A percentile compares a stretch with the other conserved stretches of the same genome.
phyloP scores from a whole-genome alignment of 2,113 vertebrate genomes.

The Tringa solitaria region DNA sequence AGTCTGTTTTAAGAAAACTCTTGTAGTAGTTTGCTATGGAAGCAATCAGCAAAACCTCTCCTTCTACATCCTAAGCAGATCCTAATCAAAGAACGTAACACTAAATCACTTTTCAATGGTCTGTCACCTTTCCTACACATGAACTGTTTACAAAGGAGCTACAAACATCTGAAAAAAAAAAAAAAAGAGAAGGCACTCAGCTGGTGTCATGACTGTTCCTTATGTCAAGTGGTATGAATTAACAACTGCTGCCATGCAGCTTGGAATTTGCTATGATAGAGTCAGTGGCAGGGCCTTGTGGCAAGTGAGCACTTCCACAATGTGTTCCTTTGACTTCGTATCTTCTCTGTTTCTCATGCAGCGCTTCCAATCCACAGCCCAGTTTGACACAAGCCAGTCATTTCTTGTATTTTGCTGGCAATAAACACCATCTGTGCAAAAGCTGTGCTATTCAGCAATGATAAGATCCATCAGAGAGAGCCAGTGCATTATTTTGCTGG shows the following conservation, averaged over 20 bases:
- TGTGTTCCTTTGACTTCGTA: not conserved
- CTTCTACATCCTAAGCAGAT: not conserved
- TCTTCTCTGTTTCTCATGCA: not conserved
- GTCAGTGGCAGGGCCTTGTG: not conserved
- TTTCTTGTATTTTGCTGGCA: not conserved
- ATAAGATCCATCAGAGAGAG: not conserved
- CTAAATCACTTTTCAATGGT: not conserved
- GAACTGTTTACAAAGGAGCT: not conserved
- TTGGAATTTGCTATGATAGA: not conserved
- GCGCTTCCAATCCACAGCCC: not conserved
- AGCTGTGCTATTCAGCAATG: not conserved
- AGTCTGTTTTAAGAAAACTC: not conserved
- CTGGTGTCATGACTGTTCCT: not conserved
- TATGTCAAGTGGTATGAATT: not conserved
- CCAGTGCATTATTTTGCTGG: not conserved
- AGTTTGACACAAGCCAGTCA: not conserved
- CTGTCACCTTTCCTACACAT: not conserved
- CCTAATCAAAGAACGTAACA: rapidly evolving
- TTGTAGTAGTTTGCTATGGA: not conserved
- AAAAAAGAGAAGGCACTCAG: not conserved
- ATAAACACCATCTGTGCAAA: not conserved
- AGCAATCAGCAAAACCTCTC: not conserved
- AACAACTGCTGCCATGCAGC: not conserved
- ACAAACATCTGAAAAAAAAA: not conserved
- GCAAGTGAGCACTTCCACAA: not conserved